Base-by-base conservation (phyloP, 2,888 invertebrate species). In the Selenia dentaria region DNA sequence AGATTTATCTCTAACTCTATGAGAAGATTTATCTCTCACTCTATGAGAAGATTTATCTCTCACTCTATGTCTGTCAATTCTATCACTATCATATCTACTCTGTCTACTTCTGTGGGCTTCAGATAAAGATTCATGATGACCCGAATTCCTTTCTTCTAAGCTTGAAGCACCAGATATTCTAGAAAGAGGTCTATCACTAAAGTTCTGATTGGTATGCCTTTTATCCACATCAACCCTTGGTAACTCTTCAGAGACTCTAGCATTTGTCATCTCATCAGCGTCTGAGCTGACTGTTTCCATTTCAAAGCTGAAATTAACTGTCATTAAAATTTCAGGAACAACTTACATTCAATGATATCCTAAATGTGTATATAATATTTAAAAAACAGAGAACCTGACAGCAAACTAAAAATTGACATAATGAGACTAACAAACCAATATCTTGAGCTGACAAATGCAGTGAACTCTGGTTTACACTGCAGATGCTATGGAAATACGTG, bases 271-370 rank as follows among this genome's bases (percentile, higher is more conserved):
- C 48, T 39, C 54, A 52, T 82, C 83, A 51, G 83, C 83, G 62
- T 83, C 83, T 50, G 79, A 70, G 64, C 75, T 79, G 42, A 70
- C 70, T 45, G 59, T 70, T 6, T 56, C 51, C n/a, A 38, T 41
- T 13, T 48, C 52, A 20, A 31, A 35, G 25, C 67, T 69, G 50
- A 38, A 70, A 69, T 24, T 11, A 6, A 14, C 37, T 32, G 10
- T 32, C 4, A 9, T 31, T 4, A 14, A 14, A 18, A 36, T 27
- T 14, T 20, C 3, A 6, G 3, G 27, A 32, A 6, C 14, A 10
- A 26, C 13, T 9, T 2, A 16, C 2, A 16, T 3, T 3, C 3
- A 3, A 3, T 4, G 4, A 16, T 4, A 16, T 4, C 16, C 16
- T 16, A 16, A 16, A 16, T 16, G n/a, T n/a, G n/a, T n/a, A n/a